Conservation (phyloP, 2,113 vertebrate species). For the Hyla sarda region DNA sequence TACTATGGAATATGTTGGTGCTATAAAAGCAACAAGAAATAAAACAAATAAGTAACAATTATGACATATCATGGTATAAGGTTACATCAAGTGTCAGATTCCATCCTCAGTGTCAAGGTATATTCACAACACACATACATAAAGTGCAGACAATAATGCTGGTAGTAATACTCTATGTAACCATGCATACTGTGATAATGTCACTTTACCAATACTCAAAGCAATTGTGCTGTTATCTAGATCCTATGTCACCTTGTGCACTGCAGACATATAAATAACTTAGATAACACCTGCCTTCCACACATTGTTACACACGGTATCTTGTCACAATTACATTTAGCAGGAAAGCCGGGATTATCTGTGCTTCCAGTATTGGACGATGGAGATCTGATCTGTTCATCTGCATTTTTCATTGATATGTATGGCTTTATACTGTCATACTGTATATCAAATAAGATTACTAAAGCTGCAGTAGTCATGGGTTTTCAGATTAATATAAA, state of each 20-base stretch:
- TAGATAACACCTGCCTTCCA: conserved; percentile 21
- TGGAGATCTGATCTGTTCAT: conserved; percentile 30
- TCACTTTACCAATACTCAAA: conserved; percentile 8
- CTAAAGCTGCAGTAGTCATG: background rate
- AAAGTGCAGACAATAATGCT: background rate
- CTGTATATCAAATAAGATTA: background rate
- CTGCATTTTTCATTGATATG: conserved; percentile 14
- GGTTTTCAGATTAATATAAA: background rate
- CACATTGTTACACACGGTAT: conserved; percentile 6
- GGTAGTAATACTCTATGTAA: background rate
- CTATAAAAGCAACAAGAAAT: background rate
- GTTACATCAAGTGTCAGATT: background rate
- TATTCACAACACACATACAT: background rate
- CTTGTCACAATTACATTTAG: conserved; percentile 47
- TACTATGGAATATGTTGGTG: too few species aligned
- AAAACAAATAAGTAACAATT: background rate
- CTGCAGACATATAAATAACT: conserved; percentile 28
- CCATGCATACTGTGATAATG: conserved; percentile 23
- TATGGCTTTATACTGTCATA: background rate
- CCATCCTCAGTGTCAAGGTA: too few species aligned
- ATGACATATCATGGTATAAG: background rate
- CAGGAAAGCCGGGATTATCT: conserved; percentile 31
- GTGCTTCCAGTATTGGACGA: conserved; percentile 11
- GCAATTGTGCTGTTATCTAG: conserved; percentile 34
- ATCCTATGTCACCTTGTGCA: conserved; percentile 27